These are phyloP conservation scores for Hydractinia symbiolongicarpus DNA, from an alignment of 30 jellyfish, hydroid and myxozoan genomes.

Conservation along the genomic window DNA sequence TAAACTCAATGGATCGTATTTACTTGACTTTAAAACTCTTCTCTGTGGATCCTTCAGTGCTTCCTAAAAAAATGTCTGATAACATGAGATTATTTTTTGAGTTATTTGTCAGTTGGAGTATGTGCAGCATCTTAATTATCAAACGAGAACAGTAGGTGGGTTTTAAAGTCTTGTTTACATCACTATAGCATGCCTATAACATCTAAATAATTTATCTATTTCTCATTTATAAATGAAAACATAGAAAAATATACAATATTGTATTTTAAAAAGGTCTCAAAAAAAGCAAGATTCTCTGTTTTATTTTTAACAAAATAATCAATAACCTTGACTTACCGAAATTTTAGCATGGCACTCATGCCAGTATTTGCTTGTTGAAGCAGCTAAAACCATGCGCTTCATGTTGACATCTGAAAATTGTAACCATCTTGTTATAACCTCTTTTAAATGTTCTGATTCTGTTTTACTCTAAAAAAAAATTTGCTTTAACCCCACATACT, in stretches of 20 bases:
- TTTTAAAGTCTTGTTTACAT: too few species aligned
- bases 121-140: too few species aligned
- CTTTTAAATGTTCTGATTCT: conserved; percentile 48
- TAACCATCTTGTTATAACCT: conserved; percentile 65
- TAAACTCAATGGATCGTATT: conserved; percentile 53
- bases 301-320: too few species aligned
- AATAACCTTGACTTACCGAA: conserved; percentile 32
- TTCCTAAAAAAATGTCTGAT: conserved; percentile 33
- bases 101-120: too few species aligned
- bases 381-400: conserved; percentile 50
- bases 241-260: too few species aligned
- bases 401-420: conserved; percentile 45
- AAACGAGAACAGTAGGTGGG: too few species aligned
- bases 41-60: conserved; percentile 87
- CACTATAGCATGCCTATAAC: too few species aligned
- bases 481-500: not conserved
- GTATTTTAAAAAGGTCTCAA: too few species aligned
- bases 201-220: too few species aligned
- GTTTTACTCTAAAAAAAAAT: not conserved
- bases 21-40: conserved; percentile 69
- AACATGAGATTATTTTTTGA: too few species aligned
- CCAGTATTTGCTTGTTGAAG: conserved; percentile 71
- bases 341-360: conserved; percentile 72
- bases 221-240: too few species aligned
- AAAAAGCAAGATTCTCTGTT: too few species aligned